Percentiles rank a stretch among this genome's conserved stretches.
Evolutionary conservation across 2,888 invertebrate species (phyloP).

Genomic region (Acleris emargana): DNA sequence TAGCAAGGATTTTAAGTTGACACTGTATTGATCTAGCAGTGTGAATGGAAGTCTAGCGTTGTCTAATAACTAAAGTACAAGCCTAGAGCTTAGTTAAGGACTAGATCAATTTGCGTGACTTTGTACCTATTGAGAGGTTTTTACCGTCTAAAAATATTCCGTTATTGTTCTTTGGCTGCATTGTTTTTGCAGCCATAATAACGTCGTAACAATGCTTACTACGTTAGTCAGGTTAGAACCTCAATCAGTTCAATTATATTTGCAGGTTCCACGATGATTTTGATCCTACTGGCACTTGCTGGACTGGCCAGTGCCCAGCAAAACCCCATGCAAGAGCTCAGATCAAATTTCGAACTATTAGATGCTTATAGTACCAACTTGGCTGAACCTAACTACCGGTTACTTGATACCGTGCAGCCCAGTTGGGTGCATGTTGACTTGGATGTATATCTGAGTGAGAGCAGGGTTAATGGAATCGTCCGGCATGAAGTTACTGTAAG

Average conservation of each 20-base stretch:
- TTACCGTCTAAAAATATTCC: too few relatives aligned
- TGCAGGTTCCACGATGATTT: conserved; percentile 61
- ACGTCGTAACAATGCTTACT: neutral
- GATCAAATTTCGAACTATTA: conserved; percentile 61
- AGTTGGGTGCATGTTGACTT: conserved; percentile 56
- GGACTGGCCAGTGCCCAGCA: conserved; percentile 51
- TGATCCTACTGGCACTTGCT: conserved; percentile 52
- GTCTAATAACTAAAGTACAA: too few relatives aligned
- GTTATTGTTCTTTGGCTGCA: too few relatives aligned
- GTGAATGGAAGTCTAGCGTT: too few relatives aligned
- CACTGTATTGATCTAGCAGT: too few relatives aligned
- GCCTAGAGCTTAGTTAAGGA: too few relatives aligned
- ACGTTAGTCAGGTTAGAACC: neutral
- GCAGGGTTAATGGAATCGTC: conserved; percentile 61
- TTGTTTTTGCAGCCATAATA: too few relatives aligned
- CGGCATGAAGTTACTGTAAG: conserved; percentile 59
- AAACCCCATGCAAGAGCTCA: conserved; percentile 57
- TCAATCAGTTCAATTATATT: neutral
- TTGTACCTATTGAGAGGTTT: too few relatives aligned
- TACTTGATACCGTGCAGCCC: conserved; percentile 62
- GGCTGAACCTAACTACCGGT: conserved; percentile 63
- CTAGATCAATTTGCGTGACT: too few relatives aligned
- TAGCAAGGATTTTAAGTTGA: too few relatives aligned
- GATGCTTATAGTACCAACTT: conserved; percentile 57
- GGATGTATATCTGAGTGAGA: conserved; percentile 61